These are phyloP conservation scores for Promerops cafer DNA, from an alignment of 2,113 vertebrate species.

Conservation along the genomic window DNA sequence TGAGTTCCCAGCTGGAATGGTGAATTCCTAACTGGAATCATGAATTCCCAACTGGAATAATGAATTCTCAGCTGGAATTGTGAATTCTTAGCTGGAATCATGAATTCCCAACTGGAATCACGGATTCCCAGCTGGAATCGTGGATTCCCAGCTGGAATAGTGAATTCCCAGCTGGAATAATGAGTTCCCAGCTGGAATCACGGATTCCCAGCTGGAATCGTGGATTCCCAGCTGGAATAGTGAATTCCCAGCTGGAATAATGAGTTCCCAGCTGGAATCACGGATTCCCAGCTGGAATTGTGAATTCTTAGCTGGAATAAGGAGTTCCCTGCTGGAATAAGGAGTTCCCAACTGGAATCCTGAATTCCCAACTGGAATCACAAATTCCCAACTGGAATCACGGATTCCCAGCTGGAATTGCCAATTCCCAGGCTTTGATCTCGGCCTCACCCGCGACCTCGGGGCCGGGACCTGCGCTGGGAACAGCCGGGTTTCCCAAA, in stretches of 20 bases:
- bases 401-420: neutral
- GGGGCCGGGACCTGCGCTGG: neutral
- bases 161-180: neutral
- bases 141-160: neutral
- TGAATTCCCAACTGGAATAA: neutral
- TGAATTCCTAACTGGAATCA: fast-evolving
- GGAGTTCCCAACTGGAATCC: neutral
- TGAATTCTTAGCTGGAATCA: neutral
- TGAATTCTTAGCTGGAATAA: neutral
- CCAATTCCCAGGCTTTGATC: neutral
- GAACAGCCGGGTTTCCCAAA: neutral
- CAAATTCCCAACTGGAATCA: neutral
- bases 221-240: neutral
- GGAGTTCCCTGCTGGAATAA: neutral
- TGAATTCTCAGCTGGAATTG: neutral
- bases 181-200: neutral
- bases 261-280: neutral
- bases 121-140: neutral
- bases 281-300: neutral
- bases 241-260: neutral
- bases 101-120: neutral
- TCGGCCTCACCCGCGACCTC: fast-evolving
- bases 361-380: neutral
- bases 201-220: neutral
- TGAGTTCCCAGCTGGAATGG: fast-evolving